Base-by-base conservation (phyloP, 2,113 vertebrate species). In the Aptenodytes patagonicus region DNA sequence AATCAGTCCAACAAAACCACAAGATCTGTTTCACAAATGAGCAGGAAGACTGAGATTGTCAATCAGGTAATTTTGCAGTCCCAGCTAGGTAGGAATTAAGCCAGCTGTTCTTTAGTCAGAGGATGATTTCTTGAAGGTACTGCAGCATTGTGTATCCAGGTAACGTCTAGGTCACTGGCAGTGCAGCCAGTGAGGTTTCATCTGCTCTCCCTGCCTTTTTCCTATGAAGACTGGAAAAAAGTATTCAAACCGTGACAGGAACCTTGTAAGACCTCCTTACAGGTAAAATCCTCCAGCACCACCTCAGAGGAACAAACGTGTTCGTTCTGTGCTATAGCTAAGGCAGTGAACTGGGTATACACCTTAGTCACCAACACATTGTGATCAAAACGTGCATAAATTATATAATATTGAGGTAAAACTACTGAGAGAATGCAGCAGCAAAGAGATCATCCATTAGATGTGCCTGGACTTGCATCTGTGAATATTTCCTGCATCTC, bases 301-400 rank as follows among this genome's bases (percentile, higher is more conserved):
- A 28, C 21, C 47, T 86, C 13, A 9, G 42, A 90, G 68, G 29
- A 47, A 66, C 10, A n/a, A 44, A 40, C 8, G 0, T 2, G 0
- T 6, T 51, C 0, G 0, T 78, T 81, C 55, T 71, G 1, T 55
- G 55, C 21, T 70, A 13, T 6, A 66, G 44, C 17, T 51, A 26
- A 10, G 17, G 32, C 58, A 68, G 18, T 36, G 22, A 76, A 28
- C 11, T 32, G 42, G 18, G 38, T 69, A 7, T 51, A 7, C 11
- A 1, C 1, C 3, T 82, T 73, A 54, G 32, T 93, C 46, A 71
- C 52, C 46, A 36, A 31, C 42, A 38, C 5, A 3, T 3, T 32
- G 22, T 38, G 36, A 51, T 85, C 36, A 72, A 85, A 57, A 54
- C 0, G 1, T 17, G 55, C 52, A 2, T 57, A 26, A 68, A 32